Evolutionary conservation across 2,888 invertebrate species (phyloP).

Genomic region (Phengaris alcon): DNA sequence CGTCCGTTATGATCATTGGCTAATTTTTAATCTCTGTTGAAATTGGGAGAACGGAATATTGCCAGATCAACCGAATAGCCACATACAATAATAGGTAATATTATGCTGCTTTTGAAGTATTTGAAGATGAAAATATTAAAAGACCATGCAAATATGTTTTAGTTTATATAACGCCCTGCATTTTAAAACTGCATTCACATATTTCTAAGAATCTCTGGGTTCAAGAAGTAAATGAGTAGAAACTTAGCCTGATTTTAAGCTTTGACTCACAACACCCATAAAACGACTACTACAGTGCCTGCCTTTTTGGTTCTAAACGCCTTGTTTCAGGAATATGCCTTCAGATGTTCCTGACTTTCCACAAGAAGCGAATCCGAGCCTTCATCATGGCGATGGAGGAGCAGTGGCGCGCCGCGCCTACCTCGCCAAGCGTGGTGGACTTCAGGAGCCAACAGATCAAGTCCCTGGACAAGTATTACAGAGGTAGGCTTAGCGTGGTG

Average conservation of each 20-base stretch:
- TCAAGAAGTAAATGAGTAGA: no score
- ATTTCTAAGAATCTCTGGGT: no score
- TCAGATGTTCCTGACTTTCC: slow-evolving; percentile 3
- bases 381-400: slow-evolving; percentile 16
- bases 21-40: not conserved
- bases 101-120: no score
- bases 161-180: no score
- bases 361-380: slow-evolving; percentile 1
- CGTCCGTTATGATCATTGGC: not conserved
- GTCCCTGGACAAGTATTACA: not conserved
- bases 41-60: not conserved
- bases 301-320: no score
- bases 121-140: no score
- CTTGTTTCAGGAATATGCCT: not conserved
- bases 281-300: no score
- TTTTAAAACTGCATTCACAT: no score
- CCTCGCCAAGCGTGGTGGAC: not conserved
- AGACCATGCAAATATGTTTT: no score
- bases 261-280: no score
- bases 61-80: not conserved
- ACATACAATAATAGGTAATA: not conserved
- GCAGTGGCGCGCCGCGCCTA: not conserved
- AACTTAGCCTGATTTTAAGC: no score
- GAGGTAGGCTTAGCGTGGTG: not conserved
- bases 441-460: not conserved